Base-by-base conservation (phyloP, 2,113 vertebrate genomes). In the Hemiprocne comata region DNA sequence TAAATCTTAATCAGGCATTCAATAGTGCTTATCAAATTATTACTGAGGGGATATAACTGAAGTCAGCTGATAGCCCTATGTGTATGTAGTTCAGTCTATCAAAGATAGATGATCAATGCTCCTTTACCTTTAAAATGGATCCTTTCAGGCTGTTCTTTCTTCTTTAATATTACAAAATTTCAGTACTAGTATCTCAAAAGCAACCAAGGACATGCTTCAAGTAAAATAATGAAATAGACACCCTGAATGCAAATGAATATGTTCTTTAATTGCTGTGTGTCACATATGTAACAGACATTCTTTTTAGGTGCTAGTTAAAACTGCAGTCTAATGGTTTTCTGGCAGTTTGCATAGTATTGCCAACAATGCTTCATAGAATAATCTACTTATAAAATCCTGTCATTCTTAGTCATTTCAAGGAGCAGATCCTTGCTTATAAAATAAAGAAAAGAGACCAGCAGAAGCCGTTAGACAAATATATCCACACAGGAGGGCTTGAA, bases 1-100 rank as follows among this genome's bases (percentile, higher is more conserved):
- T 53, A 91, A 93, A 89, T 94, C 44, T 85, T 91, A 81, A 94
- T 71, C 70, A 76, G 20, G 17, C 42, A 69, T 90, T 75, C 28
- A 82, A 17, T 24, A 92, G 42, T 46, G 65, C 10, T 21, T 80
- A 50, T 73, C 21, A 66, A 72, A 64, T 90, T 73, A 33, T 78
- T 71, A 62, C 20, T 34, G 61, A 70, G 34, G 26, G 17, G 31
- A 31, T 42, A 53, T 78, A 42, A 33, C 14, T 36, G 46, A 76
- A 89, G 34, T 85, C 61, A 89, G 66, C 12, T 60, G 74, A 65
- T 51, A 93, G 19, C 42, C 20, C 64, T 69, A 46, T 78, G 17
- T 67, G 13, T 53, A 67, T 67, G 14, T 53, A 67, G 28, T 75
- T 90, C 75, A 67, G 62, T 61, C 31, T 76, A 94, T n/a, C 17